Base-by-base conservation (phyloP, 2,113 vertebrate species). In the Microcebus murinus region DNA sequence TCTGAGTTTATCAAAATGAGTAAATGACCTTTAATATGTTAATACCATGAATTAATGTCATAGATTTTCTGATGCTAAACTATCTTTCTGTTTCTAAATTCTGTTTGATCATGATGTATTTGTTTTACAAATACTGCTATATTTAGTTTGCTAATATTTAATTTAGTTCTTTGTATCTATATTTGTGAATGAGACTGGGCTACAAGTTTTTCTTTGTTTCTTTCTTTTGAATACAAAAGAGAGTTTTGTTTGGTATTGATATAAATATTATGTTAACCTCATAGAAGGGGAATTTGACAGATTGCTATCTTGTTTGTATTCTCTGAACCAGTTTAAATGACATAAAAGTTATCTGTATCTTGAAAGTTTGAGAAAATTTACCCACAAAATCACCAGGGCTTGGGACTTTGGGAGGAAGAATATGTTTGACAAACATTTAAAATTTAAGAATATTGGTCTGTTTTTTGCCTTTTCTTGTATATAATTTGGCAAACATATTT, bases 91-190 rank as follows among this genome's bases (percentile, higher is more conserved):
- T 84, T 93, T 93, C 87, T 87, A 91, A 87, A 68, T 89, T 92
- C 61, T 80, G 73, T 92, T 79, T 95, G 8, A 57, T 92, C 15
- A 14, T 87, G 55, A 50, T 67, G 2, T 86, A 68, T 52, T 86
- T 29, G 27, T 76, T 77, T 59, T 65, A 57, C 39, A 27, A 81
- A 55, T 87, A 52, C 2, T 68, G 31, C 31, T 73, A 29, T 80
- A 70, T 73, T 95, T 89, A 85, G 45, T 83, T 89, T 83, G n/a
- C 15, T 73, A 39, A 85, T 65, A 79, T 79, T 96, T 71, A 88
- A 89, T 88, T 94, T 91, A 87, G 18, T 61, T 91, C 10, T 74
- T 79, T 59, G 36, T 81, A 55, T 31, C 25, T 81, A 3, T 77
- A 88, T 52, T 83, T 18, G 52, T 65, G 31, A 84, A 63, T 57